Percentiles rank a stretch among this genome's conserved stretches.
Evolutionary conservation across 2,888 invertebrate species (phyloP).

Genomic region (Lordiphosa fenestrarum): DNA sequence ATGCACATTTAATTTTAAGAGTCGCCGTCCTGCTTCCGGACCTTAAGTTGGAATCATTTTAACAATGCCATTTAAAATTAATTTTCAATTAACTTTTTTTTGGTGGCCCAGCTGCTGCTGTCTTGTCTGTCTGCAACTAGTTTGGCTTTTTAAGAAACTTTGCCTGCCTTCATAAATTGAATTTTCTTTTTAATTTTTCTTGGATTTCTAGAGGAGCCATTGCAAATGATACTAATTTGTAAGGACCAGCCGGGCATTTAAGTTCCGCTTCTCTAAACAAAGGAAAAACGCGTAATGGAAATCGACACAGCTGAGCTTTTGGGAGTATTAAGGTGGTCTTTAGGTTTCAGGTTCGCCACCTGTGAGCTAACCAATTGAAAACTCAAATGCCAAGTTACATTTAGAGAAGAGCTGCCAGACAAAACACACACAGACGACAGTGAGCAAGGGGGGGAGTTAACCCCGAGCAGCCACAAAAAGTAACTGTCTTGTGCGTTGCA

Average conservation of each 20-base stretch:
- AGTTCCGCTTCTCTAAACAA: conserved; percentile 23
- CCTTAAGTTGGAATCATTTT: conserved; percentile 36
- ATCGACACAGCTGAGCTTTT: conserved; percentile 40
- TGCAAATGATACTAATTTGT: conserved; percentile 61
- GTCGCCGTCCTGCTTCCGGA: conserved; percentile 7
- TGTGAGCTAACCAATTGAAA: conserved; percentile 54
- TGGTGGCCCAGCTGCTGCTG: conserved; percentile 4
- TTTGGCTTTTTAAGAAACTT: conserved; percentile 25
- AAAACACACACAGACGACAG: conserved; percentile 13
- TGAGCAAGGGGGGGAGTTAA: conserved; percentile 30
- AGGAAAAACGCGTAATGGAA: conserved; percentile 23
- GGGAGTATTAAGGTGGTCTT: conserved; percentile 1
- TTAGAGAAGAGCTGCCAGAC: conserved; percentile 13
- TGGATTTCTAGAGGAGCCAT: conserved; percentile 41
- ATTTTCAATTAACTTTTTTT: conserved; percentile 65
- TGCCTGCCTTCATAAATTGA: conserved; percentile 48
- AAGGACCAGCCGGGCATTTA: conserved; percentile 34
- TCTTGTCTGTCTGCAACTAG: conserved; percentile 20
- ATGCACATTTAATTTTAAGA: conserved; percentile 43
- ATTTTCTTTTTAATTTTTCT: conserved; percentile 38
- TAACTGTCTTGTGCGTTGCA: conserved; percentile 34
- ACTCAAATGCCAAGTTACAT: conserved; percentile 50
- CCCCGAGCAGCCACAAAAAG: conserved; percentile 44
- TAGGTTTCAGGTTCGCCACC: conserved; percentile 30
- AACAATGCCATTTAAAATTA: conserved; percentile 65